These are phyloP conservation scores for Anagrus nilaparvatae DNA, from an alignment of 1,140 invertebrate species.

Conservation along the genomic window DNA sequence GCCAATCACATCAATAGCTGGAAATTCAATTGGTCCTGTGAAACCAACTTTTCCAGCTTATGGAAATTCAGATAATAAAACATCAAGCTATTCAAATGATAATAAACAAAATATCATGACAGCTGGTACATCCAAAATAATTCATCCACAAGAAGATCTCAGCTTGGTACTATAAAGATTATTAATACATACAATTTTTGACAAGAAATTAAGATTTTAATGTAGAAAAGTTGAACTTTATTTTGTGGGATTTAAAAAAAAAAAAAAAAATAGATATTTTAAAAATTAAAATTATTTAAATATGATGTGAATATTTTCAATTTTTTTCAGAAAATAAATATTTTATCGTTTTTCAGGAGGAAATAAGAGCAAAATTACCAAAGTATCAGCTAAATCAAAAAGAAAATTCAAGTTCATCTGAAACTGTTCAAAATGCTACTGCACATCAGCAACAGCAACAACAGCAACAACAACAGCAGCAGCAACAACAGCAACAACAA, in stretches of 20 bases:
- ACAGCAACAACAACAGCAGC: conserved; percentile 25
- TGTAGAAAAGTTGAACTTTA: too few relatives aligned
- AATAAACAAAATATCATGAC: conserved; percentile 65
- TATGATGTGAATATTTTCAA: conserved; percentile 8
- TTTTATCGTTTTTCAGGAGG: conserved; percentile 50
- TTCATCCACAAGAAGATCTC: conserved; percentile 90
- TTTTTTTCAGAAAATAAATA: background rate
- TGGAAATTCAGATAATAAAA: conserved; percentile 23
- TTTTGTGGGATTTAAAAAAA: too few relatives aligned
- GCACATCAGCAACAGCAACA: conserved; percentile 26
- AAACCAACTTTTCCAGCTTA: conserved; percentile 76
- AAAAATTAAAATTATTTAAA: too few relatives aligned
- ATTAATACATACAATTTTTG: too few relatives aligned
- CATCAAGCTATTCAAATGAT: conserved; percentile 36
- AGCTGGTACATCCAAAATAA: conserved; percentile 79
- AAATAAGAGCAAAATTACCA: conserved; percentile 64
- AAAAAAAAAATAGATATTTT: too few relatives aligned
- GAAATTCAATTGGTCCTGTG: conserved; percentile 40
- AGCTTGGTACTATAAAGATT: too few relatives aligned
- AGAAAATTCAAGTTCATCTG: conserved; percentile 39
- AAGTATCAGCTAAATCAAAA: conserved; percentile 60
- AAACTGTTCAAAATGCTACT: too few relatives aligned
- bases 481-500: conserved; percentile 28
- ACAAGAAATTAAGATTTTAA: too few relatives aligned
- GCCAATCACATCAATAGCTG: conserved; percentile 45